Evolutionary conservation across 2,888 invertebrate species (phyloP).

Genomic region (Copidosoma aretas): DNA sequence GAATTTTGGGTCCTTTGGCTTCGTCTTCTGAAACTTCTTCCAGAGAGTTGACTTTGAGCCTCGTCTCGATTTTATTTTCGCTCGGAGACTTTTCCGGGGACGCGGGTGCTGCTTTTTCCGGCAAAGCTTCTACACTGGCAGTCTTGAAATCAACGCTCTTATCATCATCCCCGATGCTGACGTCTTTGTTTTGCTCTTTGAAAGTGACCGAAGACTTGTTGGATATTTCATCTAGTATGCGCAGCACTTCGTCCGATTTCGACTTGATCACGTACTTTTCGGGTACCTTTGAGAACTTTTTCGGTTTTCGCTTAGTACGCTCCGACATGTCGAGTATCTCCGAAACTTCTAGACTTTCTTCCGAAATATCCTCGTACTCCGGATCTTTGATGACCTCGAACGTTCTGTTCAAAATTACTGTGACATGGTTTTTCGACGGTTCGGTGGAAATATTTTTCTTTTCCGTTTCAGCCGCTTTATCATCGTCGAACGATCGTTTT

Average conservation of each 20-base stretch:
- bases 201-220: conserved; percentile 43
- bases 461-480: conserved; percentile 21
- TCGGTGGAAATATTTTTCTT: conserved; percentile 1
- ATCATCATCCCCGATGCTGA: conserved; percentile 8
- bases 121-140: neutral
- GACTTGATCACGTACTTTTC: conserved; percentile 53
- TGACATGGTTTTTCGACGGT: conserved; percentile 23
- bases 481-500: conserved; percentile 28
- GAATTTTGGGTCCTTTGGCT: conserved; percentile 5
- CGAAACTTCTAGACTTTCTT: conserved; percentile 59
- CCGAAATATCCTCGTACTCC: conserved; percentile 60
- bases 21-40: conserved; percentile 4
- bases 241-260: conserved; percentile 53
- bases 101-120: neutral
- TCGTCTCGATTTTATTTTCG: neutral
- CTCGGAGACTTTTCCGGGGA: neutral
- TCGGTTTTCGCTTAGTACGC: conserved; percentile 40
- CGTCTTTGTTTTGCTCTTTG: conserved; percentile 8
- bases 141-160: neutral
- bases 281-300: conserved; percentile 47
- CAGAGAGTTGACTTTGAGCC: neutral
- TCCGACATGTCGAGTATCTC: conserved; percentile 57
- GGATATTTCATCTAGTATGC: conserved; percentile 55
- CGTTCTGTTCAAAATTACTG: conserved; percentile 37
- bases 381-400: conserved; percentile 50